Conservation (phyloP, 2,113 vertebrate genomes). For the Pantherophis guttatus region DNA sequence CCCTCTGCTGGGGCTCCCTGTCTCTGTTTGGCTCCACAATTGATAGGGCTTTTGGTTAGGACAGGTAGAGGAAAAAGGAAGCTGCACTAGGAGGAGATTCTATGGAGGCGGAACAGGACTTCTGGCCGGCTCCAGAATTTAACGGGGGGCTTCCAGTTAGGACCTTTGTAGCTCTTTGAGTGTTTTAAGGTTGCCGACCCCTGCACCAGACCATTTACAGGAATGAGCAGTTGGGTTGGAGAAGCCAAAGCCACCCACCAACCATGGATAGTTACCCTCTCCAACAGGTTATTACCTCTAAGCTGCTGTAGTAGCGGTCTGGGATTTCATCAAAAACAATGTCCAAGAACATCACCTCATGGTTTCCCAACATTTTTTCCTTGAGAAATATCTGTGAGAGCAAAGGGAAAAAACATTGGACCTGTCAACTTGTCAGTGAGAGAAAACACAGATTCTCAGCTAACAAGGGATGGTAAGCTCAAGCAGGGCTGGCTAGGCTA, state of each 20-base stretch:
- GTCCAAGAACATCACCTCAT: conserved; percentile 71
- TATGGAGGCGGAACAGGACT: no score
- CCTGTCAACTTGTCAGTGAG: rapidly evolving
- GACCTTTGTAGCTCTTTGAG: no score
- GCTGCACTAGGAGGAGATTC: no score
- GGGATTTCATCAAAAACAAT: conserved; percentile 74
- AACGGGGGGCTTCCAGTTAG: no score
- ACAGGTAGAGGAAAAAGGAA: no score
- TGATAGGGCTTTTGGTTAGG: no score
- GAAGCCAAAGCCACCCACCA: neutral
- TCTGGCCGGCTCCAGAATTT: no score
- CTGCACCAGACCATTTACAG: neutral
- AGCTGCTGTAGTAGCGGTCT: conserved; percentile 70
- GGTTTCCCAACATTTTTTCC: conserved; percentile 60
- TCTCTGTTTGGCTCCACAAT: no score
- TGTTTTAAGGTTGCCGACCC: no score
- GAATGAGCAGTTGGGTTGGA: neutral
- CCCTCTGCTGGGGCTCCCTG: no score
- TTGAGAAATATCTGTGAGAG: conserved; percentile 63
- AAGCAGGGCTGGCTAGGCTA: neutral
- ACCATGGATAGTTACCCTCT: neutral
- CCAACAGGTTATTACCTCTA: conserved; percentile 55
- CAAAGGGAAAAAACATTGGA: neutral
- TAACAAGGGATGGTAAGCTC: neutral
- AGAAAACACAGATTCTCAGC: neutral